A percentile compares a stretch with the other conserved stretches of the same genome.
Evolutionary conservation across 2,888 invertebrate species (phyloP).

Genomic region (Sussaba pulchella): DNA sequence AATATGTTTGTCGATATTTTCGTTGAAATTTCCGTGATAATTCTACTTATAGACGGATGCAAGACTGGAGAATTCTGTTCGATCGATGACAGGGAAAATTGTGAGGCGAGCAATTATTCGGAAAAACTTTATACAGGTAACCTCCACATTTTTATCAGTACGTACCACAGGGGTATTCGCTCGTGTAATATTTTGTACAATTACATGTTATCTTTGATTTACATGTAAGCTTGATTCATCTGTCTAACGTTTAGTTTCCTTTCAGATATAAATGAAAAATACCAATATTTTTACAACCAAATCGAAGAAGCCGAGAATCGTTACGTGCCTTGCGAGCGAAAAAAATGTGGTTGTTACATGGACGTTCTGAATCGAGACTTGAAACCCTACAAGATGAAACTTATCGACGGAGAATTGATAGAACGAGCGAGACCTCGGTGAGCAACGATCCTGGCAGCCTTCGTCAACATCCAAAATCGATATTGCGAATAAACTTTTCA

Average conservation of each 20-base stretch:
- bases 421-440: constrained; percentile 85
- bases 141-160: constrained; percentile 21
- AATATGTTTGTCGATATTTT: neutral
- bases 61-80: constrained; percentile 68
- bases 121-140: constrained; percentile 68
- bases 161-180: too few relatives aligned
- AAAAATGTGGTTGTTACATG: constrained; percentile 88
- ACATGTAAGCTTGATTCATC: constrained; percentile 18
- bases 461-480: too few relatives aligned
- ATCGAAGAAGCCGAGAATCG: constrained; percentile 85
- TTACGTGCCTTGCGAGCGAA: constrained; percentile 86
- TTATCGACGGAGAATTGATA: constrained; percentile 90
- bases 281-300: constrained; percentile 82
- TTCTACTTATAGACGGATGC: constrained; percentile 5
- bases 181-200: neutral
- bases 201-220: too few relatives aligned
- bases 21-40: neutral
- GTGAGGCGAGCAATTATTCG: constrained; percentile 35
- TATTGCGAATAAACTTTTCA: neutral
- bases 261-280: constrained; percentile 85
- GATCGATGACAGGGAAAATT: constrained; percentile 49
- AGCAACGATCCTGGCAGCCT: too few relatives aligned
- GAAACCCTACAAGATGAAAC: constrained; percentile 87
- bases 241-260: constrained; percentile 65
- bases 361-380: constrained; percentile 90